phyloP scores from a whole-genome alignment of 1,140 invertebrate species.

The Drosophila arawakana region DNA sequence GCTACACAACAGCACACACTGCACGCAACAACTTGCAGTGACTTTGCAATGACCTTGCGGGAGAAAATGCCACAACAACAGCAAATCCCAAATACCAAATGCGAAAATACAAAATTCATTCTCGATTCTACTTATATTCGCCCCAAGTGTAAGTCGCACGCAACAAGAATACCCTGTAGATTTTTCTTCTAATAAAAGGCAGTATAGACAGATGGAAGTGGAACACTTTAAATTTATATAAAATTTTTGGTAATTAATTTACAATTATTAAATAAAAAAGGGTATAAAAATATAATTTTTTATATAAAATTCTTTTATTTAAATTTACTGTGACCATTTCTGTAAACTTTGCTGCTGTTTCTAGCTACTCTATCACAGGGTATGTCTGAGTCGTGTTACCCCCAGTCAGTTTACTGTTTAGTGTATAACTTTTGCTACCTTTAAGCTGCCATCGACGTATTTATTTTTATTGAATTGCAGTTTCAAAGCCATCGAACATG shows the following conservation, averaged over 20 bases:
- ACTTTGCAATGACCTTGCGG: conserved; percentile 69
- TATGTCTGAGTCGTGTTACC: background rate
- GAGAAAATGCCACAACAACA: conserved; percentile 27
- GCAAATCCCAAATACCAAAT: conserved; percentile 31
- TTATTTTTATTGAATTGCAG: conserved; percentile 65
- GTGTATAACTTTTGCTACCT: conserved; percentile 61
- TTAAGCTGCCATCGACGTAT: conserved; percentile 44
- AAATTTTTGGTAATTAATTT: too few relatives aligned
- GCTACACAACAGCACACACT: conserved; percentile 14
- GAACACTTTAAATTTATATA: background rate
- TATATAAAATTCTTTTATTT: background rate
- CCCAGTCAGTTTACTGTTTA: background rate
- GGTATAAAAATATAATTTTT: background rate
- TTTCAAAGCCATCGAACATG: conserved; percentile 63
- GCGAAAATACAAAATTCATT: conserved; percentile 35
- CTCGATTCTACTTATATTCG: conserved; percentile 36
- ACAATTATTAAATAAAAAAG: too few relatives aligned
- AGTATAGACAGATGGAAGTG: background rate
- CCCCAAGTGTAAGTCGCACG: conserved; percentile 47
- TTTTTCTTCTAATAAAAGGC: too few relatives aligned
- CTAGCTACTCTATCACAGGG: background rate
- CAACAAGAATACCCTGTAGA: conserved; percentile 38
- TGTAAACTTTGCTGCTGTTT: background rate
- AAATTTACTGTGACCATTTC: too few relatives aligned
- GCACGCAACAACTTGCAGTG: conserved; percentile 53